Evolutionary conservation across 2,888 invertebrate genomes (phyloP), one percentile per base, ranked within the genome.

Genomic region (Nipponacmea schrenckii): DNA sequence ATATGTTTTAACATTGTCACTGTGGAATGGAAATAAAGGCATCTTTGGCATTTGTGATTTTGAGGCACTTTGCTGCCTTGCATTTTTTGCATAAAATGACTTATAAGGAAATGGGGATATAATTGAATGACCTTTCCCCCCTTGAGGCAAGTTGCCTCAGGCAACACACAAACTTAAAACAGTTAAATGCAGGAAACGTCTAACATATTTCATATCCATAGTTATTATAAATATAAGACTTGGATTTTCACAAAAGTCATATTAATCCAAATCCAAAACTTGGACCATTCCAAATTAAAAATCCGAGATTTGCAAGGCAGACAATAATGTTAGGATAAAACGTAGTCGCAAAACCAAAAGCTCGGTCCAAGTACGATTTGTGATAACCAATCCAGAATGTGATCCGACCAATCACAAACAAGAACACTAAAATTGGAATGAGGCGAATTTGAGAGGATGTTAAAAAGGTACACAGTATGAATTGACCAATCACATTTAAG

Each of bases 321-420:
- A 76, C 10, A 48, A 64, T 31, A 27, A 69, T 15, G 26, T 48
- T 78, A 1, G 69, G 72, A 10, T n/a, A 48, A 26, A 70, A 48
- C 2, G 80, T 76, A 8, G 76, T 31, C 2, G 70, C 72, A 24
- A 77, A 74, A 12, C 80, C 80, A 14, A 66, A 46, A 5, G 74
- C 70, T 31, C 80, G 48, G 5, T 77, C 63, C 26, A 65, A 8
- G 68, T 68, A 65, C 68, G 64, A 27, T 64, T 46, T 62, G 10
- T 27, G 48, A 68, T 80, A 80, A 4, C 80, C 79, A 31, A 73
- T 63, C 66, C 73, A 79, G 69, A 76, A 80, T 31, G 72, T 24
- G 10, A 79, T 68, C 17, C 80, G 70, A 8, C 78, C 80, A 24
- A 72, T 17, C 2, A 79, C 77, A 46, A 79, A 79, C 15, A 77